Evolutionary conservation across 2,797 vertebrate genomes (phyloP).

Genomic region (Botia almorhae): DNA sequence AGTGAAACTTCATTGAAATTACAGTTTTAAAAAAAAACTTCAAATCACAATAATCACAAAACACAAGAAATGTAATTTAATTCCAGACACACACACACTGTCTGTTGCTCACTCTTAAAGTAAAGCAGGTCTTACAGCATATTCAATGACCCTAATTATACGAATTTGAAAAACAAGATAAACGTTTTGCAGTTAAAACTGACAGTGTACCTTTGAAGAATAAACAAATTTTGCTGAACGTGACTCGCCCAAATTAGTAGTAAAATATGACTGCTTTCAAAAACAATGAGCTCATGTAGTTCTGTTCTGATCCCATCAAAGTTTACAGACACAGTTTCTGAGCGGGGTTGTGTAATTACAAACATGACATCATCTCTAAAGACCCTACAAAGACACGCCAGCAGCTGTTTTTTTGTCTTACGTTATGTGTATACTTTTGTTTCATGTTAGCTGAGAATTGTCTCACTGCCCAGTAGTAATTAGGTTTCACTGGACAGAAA

Average conservation of each 20-base stretch:
- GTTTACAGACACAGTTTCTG: background rate
- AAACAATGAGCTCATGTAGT: slow-evolving; percentile 6
- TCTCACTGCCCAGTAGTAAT: slow-evolving; percentile 32
- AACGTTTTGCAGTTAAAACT: background rate
- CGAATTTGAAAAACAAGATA: background rate
- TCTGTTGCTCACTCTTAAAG: too few species aligned
- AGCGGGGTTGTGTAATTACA: background rate
- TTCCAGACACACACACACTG: too few species aligned
- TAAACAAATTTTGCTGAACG: background rate
- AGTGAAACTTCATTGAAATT: background rate
- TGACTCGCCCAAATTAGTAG: background rate
- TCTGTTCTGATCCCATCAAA: slow-evolving; percentile 2
- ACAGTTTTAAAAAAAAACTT: background rate
- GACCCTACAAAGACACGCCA: background rate
- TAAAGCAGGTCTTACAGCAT: background rate
- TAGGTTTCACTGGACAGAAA: slow-evolving; percentile 29
- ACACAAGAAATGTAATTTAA: too few species aligned
- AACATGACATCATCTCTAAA: background rate
- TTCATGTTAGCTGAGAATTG: slow-evolving; percentile 9
- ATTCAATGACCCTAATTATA: background rate
- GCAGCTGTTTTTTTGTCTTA: background rate
- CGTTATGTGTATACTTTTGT: background rate
- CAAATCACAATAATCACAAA: background rate
- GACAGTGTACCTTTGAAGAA: background rate
- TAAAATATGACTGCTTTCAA: background rate